phyloP scores from a whole-genome alignment of 2,797 vertebrate genomes.

The Cottoperca gobio region DNA sequence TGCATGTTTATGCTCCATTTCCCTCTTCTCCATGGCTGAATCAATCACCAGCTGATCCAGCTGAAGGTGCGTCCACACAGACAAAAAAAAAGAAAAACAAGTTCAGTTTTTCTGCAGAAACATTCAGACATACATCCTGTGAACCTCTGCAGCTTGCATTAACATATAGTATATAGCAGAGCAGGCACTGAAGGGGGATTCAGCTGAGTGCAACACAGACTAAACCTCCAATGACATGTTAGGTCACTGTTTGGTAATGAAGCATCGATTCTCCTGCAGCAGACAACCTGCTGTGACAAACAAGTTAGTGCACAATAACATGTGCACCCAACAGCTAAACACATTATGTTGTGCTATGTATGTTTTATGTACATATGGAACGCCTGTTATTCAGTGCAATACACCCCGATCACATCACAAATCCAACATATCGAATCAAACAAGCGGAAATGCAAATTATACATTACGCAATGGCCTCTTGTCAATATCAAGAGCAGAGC shows the following conservation, averaged over 20 bases:
- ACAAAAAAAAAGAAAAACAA: neutral
- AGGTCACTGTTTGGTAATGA: constrained; percentile 51
- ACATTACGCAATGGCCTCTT: constrained; percentile 7
- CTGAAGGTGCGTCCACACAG: constrained; percentile 72
- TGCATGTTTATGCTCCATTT: constrained; percentile 97
- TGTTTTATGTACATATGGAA: neutral
- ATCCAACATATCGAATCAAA: neutral
- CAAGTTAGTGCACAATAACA: neutral
- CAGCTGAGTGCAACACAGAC: neutral
- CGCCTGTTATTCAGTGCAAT: neutral
- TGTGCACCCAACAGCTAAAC: neutral
- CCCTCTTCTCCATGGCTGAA: constrained; percentile 96
- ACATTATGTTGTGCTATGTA: too few species aligned
- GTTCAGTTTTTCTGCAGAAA: neutral
- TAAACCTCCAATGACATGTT: constrained; percentile 6
- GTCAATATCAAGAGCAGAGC: neutral
- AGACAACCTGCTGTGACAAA: constrained; percentile 14
- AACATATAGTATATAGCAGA: neutral
- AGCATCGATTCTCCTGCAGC: constrained; percentile 48
- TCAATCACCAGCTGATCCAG: constrained; percentile 98
- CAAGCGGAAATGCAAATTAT: neutral
- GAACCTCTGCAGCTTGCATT: neutral
- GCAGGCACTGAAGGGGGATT: neutral
- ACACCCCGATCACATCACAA: neutral
- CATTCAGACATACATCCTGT: neutral